A percentile compares a stretch with the other conserved stretches of the same genome.
Evolutionary conservation across 2,888 invertebrate genomes (phyloP).

Genomic region (Sthenelais limicola): DNA sequence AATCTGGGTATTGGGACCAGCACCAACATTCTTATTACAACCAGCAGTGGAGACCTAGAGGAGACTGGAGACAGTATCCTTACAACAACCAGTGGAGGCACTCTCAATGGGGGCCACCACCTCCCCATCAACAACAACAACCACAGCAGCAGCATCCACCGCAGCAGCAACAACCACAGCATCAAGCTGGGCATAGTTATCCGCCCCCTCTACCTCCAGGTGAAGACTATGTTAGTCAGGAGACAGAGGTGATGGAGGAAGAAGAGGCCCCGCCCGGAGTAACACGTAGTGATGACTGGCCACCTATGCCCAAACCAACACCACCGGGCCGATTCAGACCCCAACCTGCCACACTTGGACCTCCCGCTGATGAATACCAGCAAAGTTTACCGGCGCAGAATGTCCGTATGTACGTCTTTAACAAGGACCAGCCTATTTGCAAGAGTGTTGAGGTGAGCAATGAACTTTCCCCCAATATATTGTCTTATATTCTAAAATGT

Average conservation of each 20-base stretch:
- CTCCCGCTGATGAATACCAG: neutral
- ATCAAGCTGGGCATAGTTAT: too few species aligned
- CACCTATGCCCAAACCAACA: neutral
- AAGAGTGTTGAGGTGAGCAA: slow-evolving; percentile 48
- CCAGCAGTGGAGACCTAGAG: slow-evolving; percentile 10
- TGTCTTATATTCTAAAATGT: too few species aligned
- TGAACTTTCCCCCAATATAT: too few species aligned
- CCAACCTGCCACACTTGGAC: slow-evolving; percentile 19
- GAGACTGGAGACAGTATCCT: neutral
- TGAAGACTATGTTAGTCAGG: neutral
- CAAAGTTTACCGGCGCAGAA: slow-evolving; percentile 30
- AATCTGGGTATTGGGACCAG: neutral
- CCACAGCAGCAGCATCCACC: slow-evolving; percentile 6
- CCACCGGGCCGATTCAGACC: neutral
- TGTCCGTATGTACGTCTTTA: slow-evolving; percentile 50
- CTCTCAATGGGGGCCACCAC: neutral
- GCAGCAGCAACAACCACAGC: neutral
- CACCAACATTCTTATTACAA: neutral
- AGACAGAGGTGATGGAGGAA: neutral
- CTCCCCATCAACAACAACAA: slow-evolving; percentile 3
- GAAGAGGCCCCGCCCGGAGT: neutral
- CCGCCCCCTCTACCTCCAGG: neutral
- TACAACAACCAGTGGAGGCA: neutral
- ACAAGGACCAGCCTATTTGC: slow-evolving; percentile 47
- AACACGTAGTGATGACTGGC: neutral